phyloP scores from a whole-genome alignment of 2,113 vertebrate species.

The Grammomys surdaster region DNA sequence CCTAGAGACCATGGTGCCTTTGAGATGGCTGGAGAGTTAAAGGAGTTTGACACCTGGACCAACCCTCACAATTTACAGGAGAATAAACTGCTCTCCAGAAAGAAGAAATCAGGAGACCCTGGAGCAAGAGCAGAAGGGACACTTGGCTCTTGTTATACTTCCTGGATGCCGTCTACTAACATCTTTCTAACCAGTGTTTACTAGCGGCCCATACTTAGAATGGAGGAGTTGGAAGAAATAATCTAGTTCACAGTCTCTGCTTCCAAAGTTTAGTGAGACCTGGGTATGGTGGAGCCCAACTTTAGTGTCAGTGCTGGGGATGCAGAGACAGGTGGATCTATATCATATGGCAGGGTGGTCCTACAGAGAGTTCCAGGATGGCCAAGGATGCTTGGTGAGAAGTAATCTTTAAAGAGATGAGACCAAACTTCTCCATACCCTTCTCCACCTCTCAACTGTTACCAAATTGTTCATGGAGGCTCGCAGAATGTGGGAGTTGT shows the following conservation, averaged over 20 bases:
- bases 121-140: not conserved
- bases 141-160: no score
- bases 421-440: not conserved
- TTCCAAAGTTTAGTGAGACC: not conserved
- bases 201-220: not conserved
- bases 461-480: not conserved
- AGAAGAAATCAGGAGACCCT: not conserved
- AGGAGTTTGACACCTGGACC: not conserved
- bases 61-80: not conserved
- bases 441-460: not conserved
- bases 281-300: not conserved
- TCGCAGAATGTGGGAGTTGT: not conserved
- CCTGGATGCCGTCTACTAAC: not conserved
- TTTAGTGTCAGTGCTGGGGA: not conserved
- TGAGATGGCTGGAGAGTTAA: not conserved
- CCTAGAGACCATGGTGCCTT: not conserved
- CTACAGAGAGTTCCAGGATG: not conserved
- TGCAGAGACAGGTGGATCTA: not conserved
- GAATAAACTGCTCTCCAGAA: not conserved
- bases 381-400: not conserved
- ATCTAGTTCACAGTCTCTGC: not conserved
- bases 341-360: not conserved
- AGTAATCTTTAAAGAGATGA: not conserved
- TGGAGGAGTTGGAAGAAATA: not conserved
- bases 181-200: not conserved